A percentile compares a stretch with the other conserved stretches of the same genome.
These are phyloP conservation scores for Philereme vetulata DNA, from an alignment of 2,888 invertebrate genomes.

Conservation along the genomic window DNA sequence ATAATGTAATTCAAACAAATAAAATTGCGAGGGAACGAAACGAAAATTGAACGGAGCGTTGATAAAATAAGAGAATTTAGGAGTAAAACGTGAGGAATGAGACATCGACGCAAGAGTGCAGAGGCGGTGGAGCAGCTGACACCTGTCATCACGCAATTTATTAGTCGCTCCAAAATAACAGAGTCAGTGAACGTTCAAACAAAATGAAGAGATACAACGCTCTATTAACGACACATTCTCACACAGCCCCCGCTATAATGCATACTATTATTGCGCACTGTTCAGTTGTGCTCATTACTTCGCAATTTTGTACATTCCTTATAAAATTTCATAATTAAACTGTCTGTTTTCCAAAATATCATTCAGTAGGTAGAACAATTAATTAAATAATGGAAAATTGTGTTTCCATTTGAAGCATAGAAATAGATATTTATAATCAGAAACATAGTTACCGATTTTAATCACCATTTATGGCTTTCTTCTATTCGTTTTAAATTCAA, in stretches of 20 bases:
- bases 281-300: constrained; percentile 5
- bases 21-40: constrained; percentile 71
- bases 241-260: constrained; percentile 59
- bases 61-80: constrained; percentile 83
- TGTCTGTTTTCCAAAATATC: background rate
- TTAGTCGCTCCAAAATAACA: constrained; percentile 82
- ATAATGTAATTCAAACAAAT: constrained; percentile 73
- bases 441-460: background rate
- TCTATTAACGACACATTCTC: constrained; percentile 79
- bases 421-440: too few relatives aligned
- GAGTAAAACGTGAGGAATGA: constrained; percentile 82
- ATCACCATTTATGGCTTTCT: background rate
- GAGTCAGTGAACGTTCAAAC: constrained; percentile 80
- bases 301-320: too few relatives aligned
- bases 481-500: background rate
- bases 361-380: too few relatives aligned
- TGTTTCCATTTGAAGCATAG: too few relatives aligned
- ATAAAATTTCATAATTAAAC: background rate
- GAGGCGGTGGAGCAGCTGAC: constrained; percentile 83
- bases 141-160: constrained; percentile 84
- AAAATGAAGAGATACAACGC: constrained; percentile 79
- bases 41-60: constrained; percentile 81
- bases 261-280: constrained; percentile 67
- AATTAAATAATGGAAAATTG: too few relatives aligned
- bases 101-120: constrained; percentile 84